Conservation (phyloP, 2,888 invertebrate genomes). For the Hipparchia semele region DNA sequence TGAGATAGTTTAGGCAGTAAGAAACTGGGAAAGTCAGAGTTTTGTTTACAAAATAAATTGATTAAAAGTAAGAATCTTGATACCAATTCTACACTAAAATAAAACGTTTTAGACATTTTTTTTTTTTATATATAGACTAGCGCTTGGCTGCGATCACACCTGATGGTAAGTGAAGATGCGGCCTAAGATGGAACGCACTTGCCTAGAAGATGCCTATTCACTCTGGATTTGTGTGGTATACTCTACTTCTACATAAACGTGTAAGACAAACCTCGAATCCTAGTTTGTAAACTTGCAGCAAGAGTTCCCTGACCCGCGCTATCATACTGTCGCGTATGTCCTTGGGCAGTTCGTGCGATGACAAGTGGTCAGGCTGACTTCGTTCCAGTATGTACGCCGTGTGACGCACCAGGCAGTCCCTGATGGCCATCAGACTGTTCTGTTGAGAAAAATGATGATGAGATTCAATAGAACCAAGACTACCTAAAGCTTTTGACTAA, state of each 20-base stretch:
- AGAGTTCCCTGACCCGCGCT: slow-evolving; percentile 63
- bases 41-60: neutral
- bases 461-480: neutral
- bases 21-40: too few relatives aligned
- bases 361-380: slow-evolving; percentile 42
- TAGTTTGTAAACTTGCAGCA: slow-evolving; percentile 94
- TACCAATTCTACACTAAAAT: neutral
- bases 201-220: too few relatives aligned
- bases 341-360: slow-evolving; percentile 42
- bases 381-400: slow-evolving; percentile 57
- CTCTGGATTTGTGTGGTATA: too few relatives aligned
- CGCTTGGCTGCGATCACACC: too few relatives aligned
- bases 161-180: too few relatives aligned
- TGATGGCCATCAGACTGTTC: slow-evolving; percentile 65
- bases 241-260: too few relatives aligned
- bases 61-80: neutral
- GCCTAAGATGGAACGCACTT: too few relatives aligned
- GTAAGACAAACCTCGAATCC: slow-evolving; percentile 88
- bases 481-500: too few relatives aligned
- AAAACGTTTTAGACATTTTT: too few relatives aligned
- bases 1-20: too few relatives aligned
- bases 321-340: slow-evolving; percentile 57
- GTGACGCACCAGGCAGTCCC: slow-evolving; percentile 62
- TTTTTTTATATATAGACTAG: too few relatives aligned
- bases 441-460: slow-evolving; percentile 39